phyloP scores from a whole-genome alignment of 2,797 vertebrate genomes.

The Sebastes nivosus region DNA sequence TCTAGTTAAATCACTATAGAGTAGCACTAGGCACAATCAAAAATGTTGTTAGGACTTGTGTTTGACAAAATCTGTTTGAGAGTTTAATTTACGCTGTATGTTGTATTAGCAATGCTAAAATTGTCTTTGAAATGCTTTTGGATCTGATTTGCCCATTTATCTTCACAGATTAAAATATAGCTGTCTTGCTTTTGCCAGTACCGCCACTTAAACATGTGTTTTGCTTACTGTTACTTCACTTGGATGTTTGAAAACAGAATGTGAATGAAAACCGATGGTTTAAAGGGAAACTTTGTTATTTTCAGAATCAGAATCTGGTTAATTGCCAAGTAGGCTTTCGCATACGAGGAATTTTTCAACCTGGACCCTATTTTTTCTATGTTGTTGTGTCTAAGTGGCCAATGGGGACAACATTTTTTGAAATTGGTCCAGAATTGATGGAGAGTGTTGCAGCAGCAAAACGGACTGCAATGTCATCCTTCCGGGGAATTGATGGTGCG shows the following conservation, averaged over 20 bases:
- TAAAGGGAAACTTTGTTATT: neutral
- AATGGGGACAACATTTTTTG: neutral
- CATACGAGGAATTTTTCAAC: neutral
- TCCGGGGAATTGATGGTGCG: neutral
- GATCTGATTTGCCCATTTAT: slow-evolving; percentile 44
- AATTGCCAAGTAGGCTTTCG: neutral
- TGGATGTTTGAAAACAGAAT: neutral
- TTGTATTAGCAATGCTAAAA: slow-evolving; percentile 62
- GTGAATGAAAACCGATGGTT: neutral
- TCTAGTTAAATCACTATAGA: slow-evolving; percentile 30
- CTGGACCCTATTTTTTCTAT: neutral
- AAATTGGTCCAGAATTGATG: neutral
- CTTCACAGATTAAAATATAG: slow-evolving; percentile 67
- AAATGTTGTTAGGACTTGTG: neutral
- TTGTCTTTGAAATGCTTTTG: slow-evolving; percentile 29
- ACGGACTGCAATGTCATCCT: neutral
- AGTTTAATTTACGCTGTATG: slow-evolving; percentile 31
- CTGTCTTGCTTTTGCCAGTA: slow-evolving; percentile 3
- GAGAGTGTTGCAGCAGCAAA: neutral
- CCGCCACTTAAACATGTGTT: neutral
- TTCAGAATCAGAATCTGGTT: neutral
- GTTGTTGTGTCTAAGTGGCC: neutral
- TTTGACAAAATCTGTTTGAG: neutral
- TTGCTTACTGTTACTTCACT: neutral
- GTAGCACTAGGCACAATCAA: slow-evolving; percentile 35